These are phyloP conservation scores for Drosophila pseudoananassae DNA, from an alignment of 1,140 invertebrate genomes.

Conservation along the genomic window DNA sequence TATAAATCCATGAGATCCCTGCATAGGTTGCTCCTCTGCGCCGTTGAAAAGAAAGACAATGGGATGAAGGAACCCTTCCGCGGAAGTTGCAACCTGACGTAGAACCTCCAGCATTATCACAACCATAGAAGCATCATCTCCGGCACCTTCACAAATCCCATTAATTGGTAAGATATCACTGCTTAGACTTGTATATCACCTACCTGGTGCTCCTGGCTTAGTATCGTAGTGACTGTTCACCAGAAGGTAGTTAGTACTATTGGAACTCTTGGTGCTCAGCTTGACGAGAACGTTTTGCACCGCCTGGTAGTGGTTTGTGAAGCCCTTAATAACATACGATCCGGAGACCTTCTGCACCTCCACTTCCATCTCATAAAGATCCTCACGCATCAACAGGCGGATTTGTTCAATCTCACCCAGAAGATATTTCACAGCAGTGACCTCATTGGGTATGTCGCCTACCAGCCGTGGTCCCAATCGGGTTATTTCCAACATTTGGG, in stretches of 20 bases:
- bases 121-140: constrained; percentile 94
- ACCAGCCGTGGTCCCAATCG: constrained; percentile 88
- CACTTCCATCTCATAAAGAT: constrained; percentile 66
- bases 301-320: constrained; percentile 89
- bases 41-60: constrained; percentile 95
- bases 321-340: constrained; percentile 89
- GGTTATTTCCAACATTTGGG: constrained; percentile 87
- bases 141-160: constrained; percentile 84
- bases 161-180: too few relatives aligned
- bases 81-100: constrained; percentile 52
- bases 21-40: constrained; percentile 87
- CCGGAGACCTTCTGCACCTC: constrained; percentile 87
- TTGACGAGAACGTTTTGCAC: constrained; percentile 92
- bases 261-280: constrained; percentile 85
- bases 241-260: constrained; percentile 86
- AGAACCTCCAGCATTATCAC: constrained; percentile 95
- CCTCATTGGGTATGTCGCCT: constrained; percentile 88
- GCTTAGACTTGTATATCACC: not conserved
- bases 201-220: constrained; percentile 90
- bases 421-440: constrained; percentile 85
- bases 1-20: constrained; percentile 92
- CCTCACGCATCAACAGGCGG: constrained; percentile 39
- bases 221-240: constrained; percentile 98
- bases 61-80: constrained; percentile 52
- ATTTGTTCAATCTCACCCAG: constrained; percentile 81